Evolutionary conservation across 2,888 invertebrate genomes (phyloP).

Genomic region (Scelioninae gen. 2): DNA sequence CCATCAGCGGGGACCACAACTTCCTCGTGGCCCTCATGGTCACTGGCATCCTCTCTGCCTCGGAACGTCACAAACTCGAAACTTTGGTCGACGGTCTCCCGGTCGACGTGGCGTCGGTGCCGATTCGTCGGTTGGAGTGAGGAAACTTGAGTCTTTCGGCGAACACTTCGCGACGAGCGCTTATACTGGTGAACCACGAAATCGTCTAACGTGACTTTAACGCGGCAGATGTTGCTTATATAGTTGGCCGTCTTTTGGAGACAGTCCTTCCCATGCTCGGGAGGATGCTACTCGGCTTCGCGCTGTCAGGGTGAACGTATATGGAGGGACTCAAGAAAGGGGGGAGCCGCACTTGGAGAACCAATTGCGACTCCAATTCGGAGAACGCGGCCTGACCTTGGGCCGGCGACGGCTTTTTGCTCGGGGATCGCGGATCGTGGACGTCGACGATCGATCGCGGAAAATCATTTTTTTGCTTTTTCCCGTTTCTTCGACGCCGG

Average conservation of each 20-base stretch:
- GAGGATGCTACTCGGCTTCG: slow-evolving; percentile 66
- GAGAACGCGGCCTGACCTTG: slow-evolving; percentile 60
- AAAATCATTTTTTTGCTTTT: slow-evolving; percentile 28
- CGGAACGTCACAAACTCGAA: slow-evolving; percentile 20
- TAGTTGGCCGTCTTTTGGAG: slow-evolving; percentile 75
- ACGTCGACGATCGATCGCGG: slow-evolving; percentile 26
- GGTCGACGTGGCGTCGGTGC: too few species aligned
- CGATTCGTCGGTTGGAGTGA: slow-evolving; percentile 3
- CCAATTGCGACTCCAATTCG: slow-evolving; percentile 55
- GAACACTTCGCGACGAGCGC: slow-evolving; percentile 58
- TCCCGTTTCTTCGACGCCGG: background rate
- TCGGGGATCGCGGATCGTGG: slow-evolving; percentile 28
- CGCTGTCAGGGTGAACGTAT: slow-evolving; percentile 62
- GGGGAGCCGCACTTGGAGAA: slow-evolving; percentile 53
- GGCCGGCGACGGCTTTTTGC: slow-evolving; percentile 42
- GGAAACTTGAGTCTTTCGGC: slow-evolving; percentile 22
- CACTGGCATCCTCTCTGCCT: slow-evolving; percentile 25
- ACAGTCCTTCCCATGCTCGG: slow-evolving; percentile 71
- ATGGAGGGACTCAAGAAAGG: slow-evolving; percentile 58
- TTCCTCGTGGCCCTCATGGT: slow-evolving; percentile 68
- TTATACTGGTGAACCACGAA: slow-evolving; percentile 69
- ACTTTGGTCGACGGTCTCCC: slow-evolving; percentile 34
- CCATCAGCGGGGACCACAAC: slow-evolving; percentile 68
- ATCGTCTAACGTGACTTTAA: slow-evolving; percentile 74
- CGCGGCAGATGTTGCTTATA: slow-evolving; percentile 73